Evolutionary conservation across 2,113 vertebrate genomes (phyloP).

Genomic region (Nycticorax nycticorax): DNA sequence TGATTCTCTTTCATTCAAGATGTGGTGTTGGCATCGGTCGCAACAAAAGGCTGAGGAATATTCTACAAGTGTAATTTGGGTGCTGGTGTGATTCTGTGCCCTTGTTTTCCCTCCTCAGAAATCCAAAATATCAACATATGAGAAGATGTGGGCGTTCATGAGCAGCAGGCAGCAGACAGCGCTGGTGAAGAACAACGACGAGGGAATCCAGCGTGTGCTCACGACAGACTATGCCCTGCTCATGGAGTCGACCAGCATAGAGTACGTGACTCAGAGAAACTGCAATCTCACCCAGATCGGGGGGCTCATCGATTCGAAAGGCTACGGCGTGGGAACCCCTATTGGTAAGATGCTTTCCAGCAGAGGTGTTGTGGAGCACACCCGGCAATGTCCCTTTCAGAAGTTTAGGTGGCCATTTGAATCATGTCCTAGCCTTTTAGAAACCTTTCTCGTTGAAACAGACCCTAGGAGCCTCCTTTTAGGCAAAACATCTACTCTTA

Average conservation of each 20-base stretch:
- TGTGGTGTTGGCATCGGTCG: neutral
- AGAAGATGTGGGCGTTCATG: constrained; percentile 99
- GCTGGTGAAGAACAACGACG: constrained; percentile 91
- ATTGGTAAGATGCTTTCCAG: constrained; percentile 83
- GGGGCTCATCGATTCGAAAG: constrained; percentile 96
- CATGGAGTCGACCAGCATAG: constrained; percentile 98
- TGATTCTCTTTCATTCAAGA: rapidly evolving
- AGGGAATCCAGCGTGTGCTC: constrained; percentile 93
- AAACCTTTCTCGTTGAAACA: neutral
- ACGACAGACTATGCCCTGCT: constrained; percentile 94
- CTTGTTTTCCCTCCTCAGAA: constrained; percentile 77
- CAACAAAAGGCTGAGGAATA: neutral
- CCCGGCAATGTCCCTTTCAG: neutral
- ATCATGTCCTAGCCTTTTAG: neutral
- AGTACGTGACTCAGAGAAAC: constrained; percentile 97
- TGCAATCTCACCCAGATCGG: constrained; percentile 99
- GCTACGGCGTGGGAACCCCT: constrained; percentile 96
- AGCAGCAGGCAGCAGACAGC: constrained; percentile 95
- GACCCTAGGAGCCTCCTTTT: neutral
- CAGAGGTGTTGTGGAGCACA: neutral
- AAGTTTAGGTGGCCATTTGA: neutral
- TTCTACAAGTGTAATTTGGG: neutral
- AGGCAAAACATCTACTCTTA: neutral
- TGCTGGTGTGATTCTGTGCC: neutral
- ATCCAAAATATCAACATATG: constrained; percentile 97